Evolutionary conservation across 2,888 invertebrate genomes (phyloP).

Genomic region (Mimumesa dahlbomi): DNA sequence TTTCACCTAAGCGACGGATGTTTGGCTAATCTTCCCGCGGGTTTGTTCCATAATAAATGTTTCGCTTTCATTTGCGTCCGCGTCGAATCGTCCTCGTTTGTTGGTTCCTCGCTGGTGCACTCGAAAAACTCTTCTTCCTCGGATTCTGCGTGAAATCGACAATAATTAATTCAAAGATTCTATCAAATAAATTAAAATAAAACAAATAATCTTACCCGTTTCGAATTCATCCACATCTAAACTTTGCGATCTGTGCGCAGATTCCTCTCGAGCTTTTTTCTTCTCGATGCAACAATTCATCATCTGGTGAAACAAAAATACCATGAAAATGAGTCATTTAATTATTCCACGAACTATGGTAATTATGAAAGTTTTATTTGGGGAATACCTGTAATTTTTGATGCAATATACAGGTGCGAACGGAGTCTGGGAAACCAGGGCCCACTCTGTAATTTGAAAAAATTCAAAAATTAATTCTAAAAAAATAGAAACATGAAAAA

Average conservation of each 20-base stretch:
- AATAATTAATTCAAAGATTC: neutral
- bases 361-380: neutral
- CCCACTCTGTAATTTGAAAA: slow-evolving; percentile 88
- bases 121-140: slow-evolving; percentile 92
- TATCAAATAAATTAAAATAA: neutral
- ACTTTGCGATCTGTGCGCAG: slow-evolving; percentile 70
- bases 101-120: slow-evolving; percentile 83
- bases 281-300: slow-evolving; percentile 89
- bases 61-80: slow-evolving; percentile 66
- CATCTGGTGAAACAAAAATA: too few species aligned
- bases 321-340: too few species aligned
- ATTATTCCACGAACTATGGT: slow-evolving; percentile 10
- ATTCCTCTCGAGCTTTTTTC: slow-evolving; percentile 82
- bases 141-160: slow-evolving; percentile 73
- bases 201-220: slow-evolving; percentile 64
- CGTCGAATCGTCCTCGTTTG: slow-evolving; percentile 79
- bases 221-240: slow-evolving; percentile 70
- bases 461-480: too few species aligned
- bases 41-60: slow-evolving; percentile 83
- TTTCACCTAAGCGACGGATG: slow-evolving; percentile 83
- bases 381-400: slow-evolving; percentile 92
- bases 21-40: slow-evolving; percentile 87
- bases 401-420: slow-evolving; percentile 92
- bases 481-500: too few species aligned
- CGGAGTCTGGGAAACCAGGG: slow-evolving; percentile 91